Evolutionary conservation across 2,888 invertebrate species (phyloP), one percentile per base, ranked within the genome.

Genomic region (Dascillus cervinus): DNA sequence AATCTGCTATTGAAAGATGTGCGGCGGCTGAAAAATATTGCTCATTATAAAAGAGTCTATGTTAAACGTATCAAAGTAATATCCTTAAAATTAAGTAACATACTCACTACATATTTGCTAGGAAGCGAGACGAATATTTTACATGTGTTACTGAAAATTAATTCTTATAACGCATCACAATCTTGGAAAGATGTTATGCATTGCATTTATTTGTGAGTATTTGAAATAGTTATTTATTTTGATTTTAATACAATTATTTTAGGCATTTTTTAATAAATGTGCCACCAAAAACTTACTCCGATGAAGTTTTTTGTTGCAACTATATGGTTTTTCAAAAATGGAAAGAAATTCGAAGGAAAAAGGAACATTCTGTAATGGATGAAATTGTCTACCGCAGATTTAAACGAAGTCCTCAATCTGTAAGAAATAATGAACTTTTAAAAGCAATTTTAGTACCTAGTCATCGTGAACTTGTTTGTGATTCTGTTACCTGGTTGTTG

Each of bases 271-370:
- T 55, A 26, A 44, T 43, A 3, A 39, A 37, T 22, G 28, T 36
- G 22, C 50, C 51, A 13, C 29, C 32, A n/a, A 39, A 32, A 9
- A 44, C 48, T 22, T 34, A 44, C 5, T 41, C 44, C 3, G 53
- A 54, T 21, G 40, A 51, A 24, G 48, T 46, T 3, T 56, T 53
- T 41, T 53, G 53, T 38, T 41, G 56, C 17, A 41, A 46, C 27
- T 56, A 49, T 29, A 49, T 57, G 14, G 24, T 53, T 5, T 55
- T 50, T 34, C 46, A 54, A 34, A 52, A 49, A 26, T 55, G 52
- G 48, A 56, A 57, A 32, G 46, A 35, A 11, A 33, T 44, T 11
- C 32, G 32, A 3, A 29, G 31, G 4, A 30, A 34, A 4, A 34
- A 34, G 4, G 31, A 44, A 17, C 37, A 43, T 13, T 20, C 37